Percentiles rank a stretch among this genome's conserved stretches.
phyloP scores from a whole-genome alignment of 1,140 invertebrate species.

The Papilio xuthus region DNA sequence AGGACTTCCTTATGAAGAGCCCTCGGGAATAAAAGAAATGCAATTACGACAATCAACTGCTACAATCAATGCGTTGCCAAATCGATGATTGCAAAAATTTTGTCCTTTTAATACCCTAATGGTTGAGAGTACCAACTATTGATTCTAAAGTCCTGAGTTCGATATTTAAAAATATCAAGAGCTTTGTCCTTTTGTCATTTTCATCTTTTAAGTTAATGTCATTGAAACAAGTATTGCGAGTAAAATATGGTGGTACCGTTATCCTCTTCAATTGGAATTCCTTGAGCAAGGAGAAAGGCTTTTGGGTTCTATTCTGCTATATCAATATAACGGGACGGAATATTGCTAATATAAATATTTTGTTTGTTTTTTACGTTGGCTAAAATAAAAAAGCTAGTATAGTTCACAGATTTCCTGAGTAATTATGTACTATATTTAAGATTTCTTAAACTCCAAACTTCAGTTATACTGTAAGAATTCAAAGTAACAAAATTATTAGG shows the following conservation, averaged over 20 bases:
- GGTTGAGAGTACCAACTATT: too few relatives aligned
- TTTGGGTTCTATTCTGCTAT: slow-evolving; percentile 21
- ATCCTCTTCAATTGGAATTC: slow-evolving; percentile 28
- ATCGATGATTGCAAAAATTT: neutral
- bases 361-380: neutral
- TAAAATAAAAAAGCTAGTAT: too few relatives aligned
- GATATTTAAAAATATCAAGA: neutral
- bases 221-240: slow-evolving; percentile 30
- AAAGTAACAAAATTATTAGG: neutral
- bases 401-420: too few relatives aligned
- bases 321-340: neutral
- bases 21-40: slow-evolving; percentile 10
- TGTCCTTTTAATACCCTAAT: neutral
- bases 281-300: slow-evolving; percentile 35
- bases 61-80: neutral
- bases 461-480: too few relatives aligned
- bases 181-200: neutral
- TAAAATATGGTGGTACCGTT: slow-evolving; percentile 33
- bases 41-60: slow-evolving; percentile 13
- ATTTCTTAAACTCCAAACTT: too few relatives aligned
- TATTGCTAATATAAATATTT: neutral
- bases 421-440: too few relatives aligned
- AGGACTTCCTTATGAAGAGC: slow-evolving; percentile 23
- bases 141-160: too few relatives aligned
- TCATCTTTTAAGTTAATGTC: slow-evolving; percentile 15